A percentile compares a stretch with the other conserved stretches of the same genome.
Conservation (phyloP, 2,113 vertebrate species). For the Vulpes ferrilata region DNA sequence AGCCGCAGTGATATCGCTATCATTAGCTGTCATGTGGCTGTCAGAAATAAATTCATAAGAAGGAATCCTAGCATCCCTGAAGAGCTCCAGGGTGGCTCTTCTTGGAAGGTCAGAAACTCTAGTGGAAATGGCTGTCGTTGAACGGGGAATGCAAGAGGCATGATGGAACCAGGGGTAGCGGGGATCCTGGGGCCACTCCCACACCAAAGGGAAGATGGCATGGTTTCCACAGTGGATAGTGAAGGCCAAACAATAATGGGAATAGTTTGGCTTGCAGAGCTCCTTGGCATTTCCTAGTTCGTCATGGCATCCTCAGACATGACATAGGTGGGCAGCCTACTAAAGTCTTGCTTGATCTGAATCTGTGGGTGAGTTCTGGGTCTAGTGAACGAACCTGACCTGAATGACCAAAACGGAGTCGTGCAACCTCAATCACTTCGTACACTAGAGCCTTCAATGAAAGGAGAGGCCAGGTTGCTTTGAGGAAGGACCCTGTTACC, state of each 20-base stretch:
- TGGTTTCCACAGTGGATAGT: not conserved
- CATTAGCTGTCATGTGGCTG: not conserved
- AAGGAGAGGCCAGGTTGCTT: not conserved
- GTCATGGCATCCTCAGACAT: not conserved
- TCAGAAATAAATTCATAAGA: not conserved
- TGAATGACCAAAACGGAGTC: not conserved
- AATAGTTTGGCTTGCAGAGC: not conserved
- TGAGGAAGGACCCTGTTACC: not conserved
- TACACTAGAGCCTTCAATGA: not conserved
- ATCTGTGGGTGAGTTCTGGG: not conserved
- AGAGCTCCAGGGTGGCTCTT: not conserved
- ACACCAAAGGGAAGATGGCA: not conserved
- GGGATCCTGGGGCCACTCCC: not conserved
- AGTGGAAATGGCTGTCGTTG: not conserved
- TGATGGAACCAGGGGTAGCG: not conserved
- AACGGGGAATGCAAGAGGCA: not conserved
- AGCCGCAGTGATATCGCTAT: not conserved
- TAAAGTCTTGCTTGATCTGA: not conserved
- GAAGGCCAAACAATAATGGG: not conserved
- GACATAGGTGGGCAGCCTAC: not conserved
- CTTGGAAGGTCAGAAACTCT: not conserved
- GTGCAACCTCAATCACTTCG: not conserved
- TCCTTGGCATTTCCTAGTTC: not conserved
- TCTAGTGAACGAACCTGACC: not conserved
- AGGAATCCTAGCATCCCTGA: not conserved